phyloP scores from a whole-genome alignment of 37 sponge, comb jelly and placozoan genomes.

The Eunapius fragilis region DNA sequence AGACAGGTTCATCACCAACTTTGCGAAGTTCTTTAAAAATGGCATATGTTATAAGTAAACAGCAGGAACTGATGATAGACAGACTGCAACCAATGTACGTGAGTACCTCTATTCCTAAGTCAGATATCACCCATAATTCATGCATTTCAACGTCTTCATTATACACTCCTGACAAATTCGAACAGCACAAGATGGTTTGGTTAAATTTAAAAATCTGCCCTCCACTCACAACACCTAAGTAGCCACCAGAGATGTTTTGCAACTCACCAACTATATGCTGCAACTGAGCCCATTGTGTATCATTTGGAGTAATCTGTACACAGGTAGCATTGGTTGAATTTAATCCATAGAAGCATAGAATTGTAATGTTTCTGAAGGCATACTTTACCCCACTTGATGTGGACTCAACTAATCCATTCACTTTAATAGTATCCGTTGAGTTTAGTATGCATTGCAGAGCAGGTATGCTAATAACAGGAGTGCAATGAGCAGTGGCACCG shows the following conservation, averaged over 20 bases:
- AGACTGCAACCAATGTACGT: constrained; percentile 58
- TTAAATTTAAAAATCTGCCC: background rate
- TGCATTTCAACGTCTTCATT: no score
- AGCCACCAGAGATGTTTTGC: background rate
- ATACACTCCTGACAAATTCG: background rate
- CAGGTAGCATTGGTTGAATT: background rate
- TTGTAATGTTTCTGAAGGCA: background rate
- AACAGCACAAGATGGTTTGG: background rate
- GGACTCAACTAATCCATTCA: background rate
- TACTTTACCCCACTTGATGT: background rate
- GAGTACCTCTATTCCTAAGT: background rate
- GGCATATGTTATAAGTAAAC: constrained; percentile 56
- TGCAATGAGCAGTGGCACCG: background rate
- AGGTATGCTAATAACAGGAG: background rate
- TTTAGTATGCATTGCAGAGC: background rate
- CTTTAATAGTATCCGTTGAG: background rate
- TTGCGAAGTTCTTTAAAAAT: constrained; percentile 56
- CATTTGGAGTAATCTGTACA: background rate
- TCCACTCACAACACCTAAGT: background rate
- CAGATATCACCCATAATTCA: background rate
- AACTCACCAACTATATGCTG: background rate
- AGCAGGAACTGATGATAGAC: constrained; percentile 32
- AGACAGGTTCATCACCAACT: constrained; percentile 44
- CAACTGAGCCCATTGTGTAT: background rate
- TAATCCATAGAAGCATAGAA: background rate